A percentile compares a stretch with the other conserved stretches of the same genome.
Evolutionary conservation across 2,888 invertebrate genomes (phyloP).

Genomic region (Heliothis peltigera): DNA sequence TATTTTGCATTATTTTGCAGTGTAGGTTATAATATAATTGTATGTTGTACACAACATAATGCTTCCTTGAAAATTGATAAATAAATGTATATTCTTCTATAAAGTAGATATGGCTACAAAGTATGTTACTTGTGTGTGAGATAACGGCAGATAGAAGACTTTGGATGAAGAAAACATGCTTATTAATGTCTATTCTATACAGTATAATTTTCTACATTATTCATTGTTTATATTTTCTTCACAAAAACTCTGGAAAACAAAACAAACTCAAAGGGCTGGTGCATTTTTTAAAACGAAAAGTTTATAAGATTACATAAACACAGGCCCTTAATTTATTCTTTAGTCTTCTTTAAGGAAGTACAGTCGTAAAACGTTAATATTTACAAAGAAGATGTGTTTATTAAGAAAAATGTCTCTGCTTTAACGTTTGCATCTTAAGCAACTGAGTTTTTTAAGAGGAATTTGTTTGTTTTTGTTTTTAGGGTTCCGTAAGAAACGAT

Average conservation of each 20-base stretch:
- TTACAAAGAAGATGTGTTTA: slow-evolving; percentile 42
- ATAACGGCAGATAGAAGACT: no score
- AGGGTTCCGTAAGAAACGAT: no score
- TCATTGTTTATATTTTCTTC: neutral
- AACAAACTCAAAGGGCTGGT: neutral
- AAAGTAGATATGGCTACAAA: no score
- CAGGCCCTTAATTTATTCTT: neutral
- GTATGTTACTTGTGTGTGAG: no score
- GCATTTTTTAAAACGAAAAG: slow-evolving; percentile 20
- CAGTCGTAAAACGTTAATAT: slow-evolving; percentile 48
- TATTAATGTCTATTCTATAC: no score
- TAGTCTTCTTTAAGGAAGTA: slow-evolving; percentile 23
- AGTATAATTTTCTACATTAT: neutral
- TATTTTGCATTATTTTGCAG: no score
- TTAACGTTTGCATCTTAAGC: slow-evolving; percentile 28
- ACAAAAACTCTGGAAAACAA: slow-evolving; percentile 3
- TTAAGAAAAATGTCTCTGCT: slow-evolving; percentile 47
- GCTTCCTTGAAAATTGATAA: no score
- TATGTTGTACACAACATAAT: no score
- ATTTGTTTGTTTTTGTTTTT: slow-evolving; percentile 16
- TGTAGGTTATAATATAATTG: no score
- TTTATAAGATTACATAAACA: slow-evolving; percentile 19
- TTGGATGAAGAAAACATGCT: no score
- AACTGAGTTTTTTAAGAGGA: slow-evolving; percentile 7
- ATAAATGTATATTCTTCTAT: no score